Evolutionary conservation across 2,888 invertebrate species (phyloP), one percentile per base, ranked within the genome.

Genomic region (Drosophila cognata): DNA sequence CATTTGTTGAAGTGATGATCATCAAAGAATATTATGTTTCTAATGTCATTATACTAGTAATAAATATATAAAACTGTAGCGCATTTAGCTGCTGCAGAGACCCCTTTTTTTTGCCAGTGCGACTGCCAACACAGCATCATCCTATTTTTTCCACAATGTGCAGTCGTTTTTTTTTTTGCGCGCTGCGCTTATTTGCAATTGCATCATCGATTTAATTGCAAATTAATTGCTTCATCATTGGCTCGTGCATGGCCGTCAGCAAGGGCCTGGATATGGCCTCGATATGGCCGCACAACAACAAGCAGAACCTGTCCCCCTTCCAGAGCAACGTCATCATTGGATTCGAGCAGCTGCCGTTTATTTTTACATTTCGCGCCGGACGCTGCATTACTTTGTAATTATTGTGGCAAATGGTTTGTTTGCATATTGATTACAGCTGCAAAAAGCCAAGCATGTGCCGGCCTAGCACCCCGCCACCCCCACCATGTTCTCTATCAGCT

Each of bases 171-270:
- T 74, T 82, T 79, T 81, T 74, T 4, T 31, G 33, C 59, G 33
- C 59, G 63, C 71, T 77, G 84, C 78, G 78, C 87, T 81, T 88
- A 84, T 82, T 90, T 87, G 86, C 86, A 90, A 90, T 90, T 90
- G 90, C 89, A 88, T 91, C 86, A 84, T 89, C 90, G 89, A 90
- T 90, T 90, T 91, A 91, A 91, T 91, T 91, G 90, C 85, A 91
- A 91, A 91, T 91, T 91, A 91, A 91, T 90, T 89, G 91, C 91
- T 91, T 89, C 89, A 91, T 91, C 90, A 91, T 89, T 89, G 88
- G 87, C 84, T 60, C 75, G 77, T 70, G 82, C 69, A 81, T 78
- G 77, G 66, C 56, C 74, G 59, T 79, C 84, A 72, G 66, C 58
- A 71, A 48, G 75, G 38, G 51, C 58, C 72, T 50, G 56, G 50